Base-by-base conservation (phyloP, 2,797 vertebrate genomes). In the Trichosurus vulpecula region DNA sequence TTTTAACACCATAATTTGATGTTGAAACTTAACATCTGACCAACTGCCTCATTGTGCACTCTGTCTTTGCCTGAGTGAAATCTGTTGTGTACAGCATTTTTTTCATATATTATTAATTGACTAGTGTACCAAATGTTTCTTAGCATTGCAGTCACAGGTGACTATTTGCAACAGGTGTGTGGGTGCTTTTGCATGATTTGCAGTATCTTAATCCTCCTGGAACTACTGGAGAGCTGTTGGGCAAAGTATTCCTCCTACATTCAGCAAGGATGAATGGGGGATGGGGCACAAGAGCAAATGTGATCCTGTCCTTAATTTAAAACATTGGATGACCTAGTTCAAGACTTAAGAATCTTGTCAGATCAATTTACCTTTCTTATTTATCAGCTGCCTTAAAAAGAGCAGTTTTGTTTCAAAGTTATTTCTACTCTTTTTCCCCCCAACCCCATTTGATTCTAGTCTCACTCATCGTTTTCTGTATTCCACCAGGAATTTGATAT, bases 321-420 rank as follows among this genome's bases (percentile, higher is more conserved):
- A 95, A 96, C 74, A 53, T 95, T 95, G 92, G 61, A 58, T 90
- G 95, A 94, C 47, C 54, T 94, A 35, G 52, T 95, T 96, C 95
- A 93, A 66, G 90, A 81, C 95, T 94, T 94, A 95, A 92, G 89
- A 74, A 54, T 94, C 89, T 96, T 92, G 90, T 94, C 87, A 91
- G 90, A 94, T 92, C 89, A 90, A 95, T 94, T 94, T 30, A 54
- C 94, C 31, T 96, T 96, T 94, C n/a, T 96, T 96, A 94, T 96
- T 97, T 96, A 94, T 96, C 93, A 95, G 52, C 57, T 95, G 58
- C 94, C 97, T 97, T 97, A 94, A 95, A 97, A 97, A 95, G 94
- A 97, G 92, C 57, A 89, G 58, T 47, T 96, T 92, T 93, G 92
- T 57, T 92, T 96, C 61, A 22, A 92, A 35, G 16, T 29, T 74